phyloP scores from a whole-genome alignment of 1,140 invertebrate genomes.

The Ectropis grisescens region DNA sequence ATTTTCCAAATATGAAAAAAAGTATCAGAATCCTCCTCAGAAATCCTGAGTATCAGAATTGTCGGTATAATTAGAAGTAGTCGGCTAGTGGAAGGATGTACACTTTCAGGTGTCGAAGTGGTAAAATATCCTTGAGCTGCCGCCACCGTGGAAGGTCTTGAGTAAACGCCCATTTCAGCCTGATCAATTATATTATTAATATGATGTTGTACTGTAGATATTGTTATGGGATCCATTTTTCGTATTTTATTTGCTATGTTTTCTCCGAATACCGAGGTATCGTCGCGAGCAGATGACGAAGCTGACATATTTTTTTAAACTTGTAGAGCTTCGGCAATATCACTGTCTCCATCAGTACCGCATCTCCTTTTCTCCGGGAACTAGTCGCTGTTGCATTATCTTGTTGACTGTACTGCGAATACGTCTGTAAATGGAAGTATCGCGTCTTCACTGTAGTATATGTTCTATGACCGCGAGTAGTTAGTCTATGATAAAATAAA shows the following conservation, averaged over 20 bases:
- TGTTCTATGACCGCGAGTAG: too few species aligned
- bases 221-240: slow-evolving; percentile 5
- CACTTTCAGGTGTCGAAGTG: too few species aligned
- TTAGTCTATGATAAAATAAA: too few species aligned
- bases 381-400: too few species aligned
- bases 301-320: slow-evolving; percentile 2
- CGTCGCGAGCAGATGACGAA: slow-evolving; percentile 3
- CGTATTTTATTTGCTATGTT: slow-evolving; percentile 6
- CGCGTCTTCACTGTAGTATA: too few species aligned
- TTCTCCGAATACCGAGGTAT: slow-evolving; percentile 3
- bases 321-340: slow-evolving; percentile 4
- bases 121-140: slow-evolving; percentile 6
- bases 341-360: slow-evolving; percentile 4
- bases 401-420: too few species aligned
- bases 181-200: slow-evolving; percentile 6
- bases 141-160: slow-evolving; percentile 2
- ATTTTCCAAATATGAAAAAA: too few species aligned
- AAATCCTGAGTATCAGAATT: slow-evolving; percentile 5
- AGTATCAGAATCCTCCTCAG: too few species aligned
- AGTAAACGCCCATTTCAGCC: slow-evolving; percentile 6
- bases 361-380: slow-evolving; percentile 5
- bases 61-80: slow-evolving; percentile 1
- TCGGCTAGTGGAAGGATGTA: slow-evolving; percentile 1
- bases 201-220: slow-evolving; percentile 5
- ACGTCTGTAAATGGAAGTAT: too few species aligned